phyloP scores from a whole-genome alignment of 2,797 vertebrate genomes.

The Perdix hodgsoniae region DNA sequence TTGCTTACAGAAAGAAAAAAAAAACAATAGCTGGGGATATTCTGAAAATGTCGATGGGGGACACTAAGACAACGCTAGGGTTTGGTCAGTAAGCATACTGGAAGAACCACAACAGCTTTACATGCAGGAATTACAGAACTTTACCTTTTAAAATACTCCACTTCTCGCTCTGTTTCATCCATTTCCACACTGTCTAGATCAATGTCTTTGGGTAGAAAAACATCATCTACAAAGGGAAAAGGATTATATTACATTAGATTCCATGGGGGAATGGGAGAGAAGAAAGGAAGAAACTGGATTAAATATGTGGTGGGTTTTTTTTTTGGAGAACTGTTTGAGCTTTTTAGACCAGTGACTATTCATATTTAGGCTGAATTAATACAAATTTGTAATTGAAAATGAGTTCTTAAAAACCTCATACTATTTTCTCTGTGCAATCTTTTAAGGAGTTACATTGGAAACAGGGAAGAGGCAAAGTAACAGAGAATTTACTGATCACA shows the following conservation, averaged over 20 bases:
- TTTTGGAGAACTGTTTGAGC: neutral
- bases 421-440: neutral
- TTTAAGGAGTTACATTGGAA: neutral
- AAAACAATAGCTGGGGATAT: neutral
- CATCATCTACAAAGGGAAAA: slow-evolving; percentile 88
- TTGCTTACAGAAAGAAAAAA: neutral
- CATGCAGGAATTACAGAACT: neutral
- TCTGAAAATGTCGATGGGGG: neutral
- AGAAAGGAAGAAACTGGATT: neutral
- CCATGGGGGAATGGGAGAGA: rapidly evolving
- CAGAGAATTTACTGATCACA: neutral
- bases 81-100: neutral
- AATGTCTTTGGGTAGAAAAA: slow-evolving; percentile 99
- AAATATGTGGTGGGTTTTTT: neutral
- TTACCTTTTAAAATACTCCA: slow-evolving; percentile 99
- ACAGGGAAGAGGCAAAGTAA: neutral
- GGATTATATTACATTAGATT: neutral
- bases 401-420: neutral
- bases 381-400: neutral
- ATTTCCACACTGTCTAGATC: slow-evolving; percentile 97
- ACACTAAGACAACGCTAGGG: neutral
- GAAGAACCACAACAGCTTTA: neutral
- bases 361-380: neutral
- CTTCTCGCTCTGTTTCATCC: slow-evolving; percentile 98
- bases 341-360: neutral